Conservation (phyloP, 2,113 vertebrate genomes). For the Phodopus roborovskii region DNA sequence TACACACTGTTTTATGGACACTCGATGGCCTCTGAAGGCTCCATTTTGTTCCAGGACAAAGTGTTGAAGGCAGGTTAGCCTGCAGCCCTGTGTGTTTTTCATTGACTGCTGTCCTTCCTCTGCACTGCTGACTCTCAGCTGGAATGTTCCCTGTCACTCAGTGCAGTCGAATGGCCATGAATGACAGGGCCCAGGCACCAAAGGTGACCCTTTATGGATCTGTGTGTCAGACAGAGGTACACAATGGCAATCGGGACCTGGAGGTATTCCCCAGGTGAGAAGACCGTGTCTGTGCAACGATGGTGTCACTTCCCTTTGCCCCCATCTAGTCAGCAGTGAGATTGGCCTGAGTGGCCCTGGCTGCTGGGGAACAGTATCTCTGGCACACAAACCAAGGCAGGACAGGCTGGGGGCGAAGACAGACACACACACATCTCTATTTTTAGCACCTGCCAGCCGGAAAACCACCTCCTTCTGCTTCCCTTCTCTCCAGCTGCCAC, state of each 20-base stretch:
- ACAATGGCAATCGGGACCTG: background rate
- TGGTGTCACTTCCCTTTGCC: background rate
- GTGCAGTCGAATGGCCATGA: background rate
- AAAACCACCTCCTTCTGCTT: background rate
- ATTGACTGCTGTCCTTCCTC: conserved; percentile 75
- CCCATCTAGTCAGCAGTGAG: background rate
- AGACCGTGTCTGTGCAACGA: background rate
- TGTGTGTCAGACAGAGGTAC: background rate
- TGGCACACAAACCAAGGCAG: background rate
- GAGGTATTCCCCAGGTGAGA: background rate
- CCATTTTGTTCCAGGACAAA: conserved; percentile 75
- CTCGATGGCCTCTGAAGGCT: conserved; percentile 61
- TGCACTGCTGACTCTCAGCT: conserved; percentile 67
- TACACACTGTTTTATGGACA: conserved; percentile 69
- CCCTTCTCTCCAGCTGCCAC: background rate
- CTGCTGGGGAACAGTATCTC: background rate
- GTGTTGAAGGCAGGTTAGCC: conserved; percentile 32
- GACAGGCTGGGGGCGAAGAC: background rate
- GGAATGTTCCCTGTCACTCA: conserved; percentile 72
- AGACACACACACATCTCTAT: background rate
- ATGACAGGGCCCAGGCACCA: background rate
- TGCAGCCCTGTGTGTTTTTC: conserved; percentile 56
- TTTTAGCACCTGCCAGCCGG: background rate
- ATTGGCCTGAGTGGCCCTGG: background rate
- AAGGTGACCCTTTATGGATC: background rate